Evolutionary conservation across 2,113 vertebrate species (phyloP).

Genomic region (Atlantisia rogersi): DNA sequence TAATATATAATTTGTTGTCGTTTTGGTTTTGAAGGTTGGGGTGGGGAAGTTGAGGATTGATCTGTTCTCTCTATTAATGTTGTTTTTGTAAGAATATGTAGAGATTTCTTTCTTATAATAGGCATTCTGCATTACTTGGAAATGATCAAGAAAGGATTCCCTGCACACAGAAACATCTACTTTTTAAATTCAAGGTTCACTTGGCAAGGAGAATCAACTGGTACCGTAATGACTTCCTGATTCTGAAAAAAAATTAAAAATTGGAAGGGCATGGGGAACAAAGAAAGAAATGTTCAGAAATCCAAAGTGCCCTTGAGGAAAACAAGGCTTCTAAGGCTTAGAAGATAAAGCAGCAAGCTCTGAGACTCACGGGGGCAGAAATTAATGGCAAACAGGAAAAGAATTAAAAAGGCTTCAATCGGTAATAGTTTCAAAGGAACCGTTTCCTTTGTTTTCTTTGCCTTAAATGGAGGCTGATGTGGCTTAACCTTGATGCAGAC

Average conservation of each 20-base stretch:
- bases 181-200: neutral
- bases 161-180: neutral
- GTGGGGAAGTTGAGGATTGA: neutral
- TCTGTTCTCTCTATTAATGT: neutral
- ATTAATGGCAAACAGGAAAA: slow-evolving; percentile 51
- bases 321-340: slow-evolving; percentile 56
- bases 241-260: neutral
- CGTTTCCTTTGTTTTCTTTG: slow-evolving; percentile 31
- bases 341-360: slow-evolving; percentile 54
- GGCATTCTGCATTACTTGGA: neutral
- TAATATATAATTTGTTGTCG: neutral
- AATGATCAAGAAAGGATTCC: neutral
- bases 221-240: neutral
- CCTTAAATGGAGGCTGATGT: neutral
- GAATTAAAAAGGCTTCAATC: slow-evolving; percentile 58
- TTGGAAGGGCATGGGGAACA: slow-evolving; percentile 13
- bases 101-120: neutral
- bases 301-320: slow-evolving; percentile 49
- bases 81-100: neutral
- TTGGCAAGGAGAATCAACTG: slow-evolving; percentile 6
- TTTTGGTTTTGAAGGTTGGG: neutral
- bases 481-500: slow-evolving; percentile 11
- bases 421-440: slow-evolving; percentile 52
- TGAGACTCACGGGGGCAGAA: neutral
- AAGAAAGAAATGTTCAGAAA: slow-evolving; percentile 21